Base-by-base conservation (phyloP, 2,888 invertebrate genomes). In the Cephalotes varians region DNA sequence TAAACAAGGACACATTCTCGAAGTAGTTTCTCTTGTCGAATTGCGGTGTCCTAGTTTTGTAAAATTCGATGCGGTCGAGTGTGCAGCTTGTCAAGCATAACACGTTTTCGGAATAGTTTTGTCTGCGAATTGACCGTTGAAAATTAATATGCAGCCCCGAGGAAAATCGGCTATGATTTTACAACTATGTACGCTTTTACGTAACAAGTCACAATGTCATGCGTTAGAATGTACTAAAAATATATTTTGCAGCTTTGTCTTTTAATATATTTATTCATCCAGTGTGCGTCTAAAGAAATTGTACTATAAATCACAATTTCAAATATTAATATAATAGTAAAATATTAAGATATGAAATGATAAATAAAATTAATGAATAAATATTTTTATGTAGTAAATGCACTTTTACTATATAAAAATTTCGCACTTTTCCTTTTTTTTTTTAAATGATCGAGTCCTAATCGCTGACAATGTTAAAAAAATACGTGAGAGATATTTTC, bases 1-100 rank as follows among this genome's bases (percentile, higher is more conserved):
- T 31, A 54, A 85, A 80, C 51, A 51, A 47, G 80, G 80, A 69
- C 80, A 81, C 80, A 83, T 83, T 85, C 60, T 81, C 56, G n/a
- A 58, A 51, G 71, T 62, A 62, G n/a, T 83, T 73, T 28, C n/a
- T 83, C 73, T 25, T 56, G 51, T 31, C 80, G 56, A 80, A 64
- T 80, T 58, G 71, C 82, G 12, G 58, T 44, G 85, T 21, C 54
- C 85, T 28, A 85, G 71, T 83, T 85, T 83, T 62, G 58, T 10
- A 51, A 76, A 81, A 85, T 73, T 81, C 60, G 28, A 40, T 40
- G 10, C 9, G 18, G 37, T 18, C 60, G 34, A 71, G 34, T 40
- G 31, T 28, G 54, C 28, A 15, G 10, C 31, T 40, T 31, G 44
- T 67, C 54, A 25, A 28, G 28, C 67, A 21, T 77, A 65, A 31